Evolutionary conservation across 2,888 invertebrate species (phyloP), one percentile per base, ranked within the genome.

Genomic region (Theretra japonica): DNA sequence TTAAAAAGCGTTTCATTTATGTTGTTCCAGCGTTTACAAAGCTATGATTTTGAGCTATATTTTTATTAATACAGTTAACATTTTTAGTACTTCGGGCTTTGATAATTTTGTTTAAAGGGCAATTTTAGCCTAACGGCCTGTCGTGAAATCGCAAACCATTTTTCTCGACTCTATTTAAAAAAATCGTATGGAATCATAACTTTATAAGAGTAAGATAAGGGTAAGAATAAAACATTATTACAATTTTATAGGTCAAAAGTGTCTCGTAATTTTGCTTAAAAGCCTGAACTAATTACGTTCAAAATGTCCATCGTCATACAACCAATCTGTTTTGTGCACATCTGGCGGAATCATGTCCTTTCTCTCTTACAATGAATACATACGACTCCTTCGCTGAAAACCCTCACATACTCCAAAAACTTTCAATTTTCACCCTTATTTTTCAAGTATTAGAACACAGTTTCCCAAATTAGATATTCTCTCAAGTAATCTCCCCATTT

Each of bases 401-500:
- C 65, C 65, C 41, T 48, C 23, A 48, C 41, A n/a, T 53, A n/a
- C n/a, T 41, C 62, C 11, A 48, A 15, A 15, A 17, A 23, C 17
- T 23, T 8, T 58, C 58, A 19, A 56, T 2, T 28, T 69, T 56
- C 19, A 19, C 4, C 4, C 69, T 28, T 25, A 50, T 6, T 53
- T 19, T 11, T 30, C 1, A n/a, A n/a, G 28, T 23, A 53, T 56
- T 21, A 69, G 6, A 58, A 33, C 21, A 21, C 21, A 30, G 8
- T 58, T 25, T 57, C 23, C 21, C 6, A 41, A 30, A 8, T 15
- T 21, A 1, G 15, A 28, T 33, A 48, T 7, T 17, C 33, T 23
- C 30, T 21, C 23, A 25, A 58, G 57, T 57, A 70, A 57, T 58
- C 41, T 82, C 75, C 69, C 74, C 72, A 79, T 79, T 80, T 75